phyloP scores from a whole-genome alignment of 2,888 invertebrate species.

The Archips xylosteana region DNA sequence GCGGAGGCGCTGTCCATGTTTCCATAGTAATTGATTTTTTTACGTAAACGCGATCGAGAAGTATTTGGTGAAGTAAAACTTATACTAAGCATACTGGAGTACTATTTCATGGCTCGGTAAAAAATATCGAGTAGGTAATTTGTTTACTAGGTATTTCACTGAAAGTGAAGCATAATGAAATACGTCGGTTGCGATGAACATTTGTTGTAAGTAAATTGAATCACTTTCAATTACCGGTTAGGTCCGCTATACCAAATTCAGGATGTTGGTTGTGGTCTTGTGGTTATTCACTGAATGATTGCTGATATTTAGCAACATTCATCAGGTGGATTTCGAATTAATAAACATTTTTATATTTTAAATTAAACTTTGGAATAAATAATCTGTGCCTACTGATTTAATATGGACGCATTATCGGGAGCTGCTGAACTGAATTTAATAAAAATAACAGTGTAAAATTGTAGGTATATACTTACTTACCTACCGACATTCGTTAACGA shows the following conservation, averaged over 20 bases:
- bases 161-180: conserved; percentile 28
- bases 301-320: background rate
- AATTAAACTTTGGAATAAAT: background rate
- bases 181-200: conserved; percentile 60
- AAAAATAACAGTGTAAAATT: too few relatives aligned
- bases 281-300: background rate
- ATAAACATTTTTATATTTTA: background rate
- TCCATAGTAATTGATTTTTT: too few relatives aligned
- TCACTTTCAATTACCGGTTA: conserved; percentile 66
- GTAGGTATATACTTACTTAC: too few relatives aligned
- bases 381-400: too few relatives aligned
- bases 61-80: too few relatives aligned
- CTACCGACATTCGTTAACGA: too few relatives aligned
- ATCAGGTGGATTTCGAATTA: conserved; percentile 3
- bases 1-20: too few relatives aligned
- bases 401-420: too few relatives aligned
- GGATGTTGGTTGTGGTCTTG: conserved; percentile 55
- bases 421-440: too few relatives aligned
- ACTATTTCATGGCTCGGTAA: background rate
- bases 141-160: background rate
- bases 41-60: too few relatives aligned
- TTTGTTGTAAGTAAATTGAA: conserved; percentile 65
- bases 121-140: background rate
- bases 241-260: conserved; percentile 55
- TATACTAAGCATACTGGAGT: too few relatives aligned